Evolutionary conservation across 2,888 invertebrate species (phyloP), one percentile per base, ranked within the genome.

Genomic region (Sisyra terminalis): DNA sequence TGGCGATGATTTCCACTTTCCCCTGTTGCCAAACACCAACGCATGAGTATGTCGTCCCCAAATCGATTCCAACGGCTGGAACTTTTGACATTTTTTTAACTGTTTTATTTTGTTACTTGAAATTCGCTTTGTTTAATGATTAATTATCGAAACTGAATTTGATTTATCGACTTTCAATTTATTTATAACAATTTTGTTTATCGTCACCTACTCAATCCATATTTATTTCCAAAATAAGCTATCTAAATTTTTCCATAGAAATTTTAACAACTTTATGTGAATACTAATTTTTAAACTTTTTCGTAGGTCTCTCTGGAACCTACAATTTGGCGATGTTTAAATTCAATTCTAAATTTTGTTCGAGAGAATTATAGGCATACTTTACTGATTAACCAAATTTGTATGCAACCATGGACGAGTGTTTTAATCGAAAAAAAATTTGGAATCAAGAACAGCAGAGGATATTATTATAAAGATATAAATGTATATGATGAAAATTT

Each of bases 11-110:
- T 58, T 81, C 79, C 55, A 81, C 78, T 55, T 77, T 78, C 44
- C 81, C 79, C 51, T 78, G 73, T 55, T 83, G 81, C 73, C 80
- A 86, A n/a, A 85, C 82, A 52, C 83, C 85, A 37, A 86, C 84
- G 56, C 84, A 83, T 24, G 85, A 87, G 60, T 85, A 88, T 5
- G 88, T 89, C 30, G 88, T 89, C 52, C 88, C 89, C 57, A 89
- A 70, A 69, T 85, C 84, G 52, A 85, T 89, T 52, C 83, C 83
- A 53, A 83, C 69, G 50, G 76, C 75, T 43, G 43, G 30, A 24
- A 24, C 24, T 24, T 24, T 24, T 3, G 24, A 24, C 24, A 24
- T 24, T 24, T 3, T 7, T 24, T 7, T 24, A n/a, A n/a, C n/a
- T n/a, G n/a, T n/a, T n/a, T n/a, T n/a, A n/a, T 24, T 24, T 5